Evolutionary conservation across 2,888 invertebrate species (phyloP), one percentile per base, ranked within the genome.

Genomic region (Drosophila yooni): DNA sequence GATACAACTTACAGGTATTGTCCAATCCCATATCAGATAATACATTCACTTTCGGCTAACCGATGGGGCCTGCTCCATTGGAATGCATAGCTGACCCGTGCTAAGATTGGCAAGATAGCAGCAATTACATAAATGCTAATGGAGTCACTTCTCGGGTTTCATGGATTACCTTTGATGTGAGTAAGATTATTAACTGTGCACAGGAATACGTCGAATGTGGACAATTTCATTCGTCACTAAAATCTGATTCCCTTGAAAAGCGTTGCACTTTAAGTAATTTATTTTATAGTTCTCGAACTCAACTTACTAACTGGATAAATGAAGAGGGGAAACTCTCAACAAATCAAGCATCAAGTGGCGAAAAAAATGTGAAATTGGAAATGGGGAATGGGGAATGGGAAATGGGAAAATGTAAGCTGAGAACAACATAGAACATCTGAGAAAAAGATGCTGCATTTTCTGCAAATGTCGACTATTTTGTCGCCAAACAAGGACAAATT

Each of bases 401-500:
- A 40, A 54, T 3, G 51, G 13, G 25, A 58, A 73, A 66, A 52
- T 59, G 59, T 43, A 74, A 78, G 62, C 43, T 51, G 57, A 51
- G 61, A 50, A 43, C 13, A 54, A 40, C 46, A 34, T 21, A 36
- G 31, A 40, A 57, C 36, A 69, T 50, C 25, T 34, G 29, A 46
- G 29, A 75, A 76, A 67, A 76, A 67, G 66, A 71, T 77, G 66
- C 66, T 61, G 61, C 70, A 68, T 71, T 56, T 56, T 68, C 77
- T 48, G 70, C 79, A 81, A 79, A 74, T 79, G 82, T 74, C 67
- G 64, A 81, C 64, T 70, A 81, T 81, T 80, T 80, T 79, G 79
- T 79, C 67, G 76, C 79, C 82, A 76, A 79, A 74, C 80, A 76
- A 79, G 79, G 65, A 82, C 82, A 82, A 79, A 81, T 81, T 81